phyloP scores from a whole-genome alignment of 2,888 invertebrate species.

The Hedya salicella region DNA sequence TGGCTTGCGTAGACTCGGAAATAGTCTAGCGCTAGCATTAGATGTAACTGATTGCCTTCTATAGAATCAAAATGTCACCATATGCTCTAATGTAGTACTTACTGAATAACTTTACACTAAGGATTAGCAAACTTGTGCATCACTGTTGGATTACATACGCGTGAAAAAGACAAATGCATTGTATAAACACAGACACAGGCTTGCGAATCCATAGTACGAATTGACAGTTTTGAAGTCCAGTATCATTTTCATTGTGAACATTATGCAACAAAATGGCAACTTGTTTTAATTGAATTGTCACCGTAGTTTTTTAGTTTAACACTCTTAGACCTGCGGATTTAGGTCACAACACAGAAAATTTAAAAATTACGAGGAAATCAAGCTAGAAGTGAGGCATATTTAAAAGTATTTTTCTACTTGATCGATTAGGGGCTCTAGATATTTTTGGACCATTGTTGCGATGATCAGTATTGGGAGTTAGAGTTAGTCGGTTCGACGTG shows the following conservation, averaged over 20 bases:
- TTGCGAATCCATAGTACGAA: constrained; percentile 14
- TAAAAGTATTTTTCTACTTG: constrained; percentile 83
- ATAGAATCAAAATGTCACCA: constrained; percentile 20
- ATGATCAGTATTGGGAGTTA: constrained; percentile 79
- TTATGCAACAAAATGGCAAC: constrained; percentile 64
- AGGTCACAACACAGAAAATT: constrained; percentile 59
- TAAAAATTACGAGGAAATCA: constrained; percentile 55
- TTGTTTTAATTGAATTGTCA: constrained; percentile 72
- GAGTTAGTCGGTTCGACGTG: constrained; percentile 72
- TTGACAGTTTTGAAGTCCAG: constrained; percentile 23
- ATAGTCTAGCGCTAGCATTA: constrained; percentile 20
- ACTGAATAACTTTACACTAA: constrained; percentile 5
- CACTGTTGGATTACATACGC: background rate
- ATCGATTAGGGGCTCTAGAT: constrained; percentile 83
- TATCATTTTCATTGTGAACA: constrained; percentile 66
- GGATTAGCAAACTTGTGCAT: constrained; percentile 8
- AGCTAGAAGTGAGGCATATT: constrained; percentile 73
- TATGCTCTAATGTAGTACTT: constrained; percentile 12
- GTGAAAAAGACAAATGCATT: background rate
- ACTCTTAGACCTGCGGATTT: constrained; percentile 73
- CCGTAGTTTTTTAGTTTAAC: constrained; percentile 75
- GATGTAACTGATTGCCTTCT: constrained; percentile 31
- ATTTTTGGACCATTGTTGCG: constrained; percentile 85
- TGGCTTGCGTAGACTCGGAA: constrained; percentile 10
- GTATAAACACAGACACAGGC: background rate